These are phyloP conservation scores for Byasa hedistus DNA, from an alignment of 2,888 invertebrate species.

Conservation along the genomic window DNA sequence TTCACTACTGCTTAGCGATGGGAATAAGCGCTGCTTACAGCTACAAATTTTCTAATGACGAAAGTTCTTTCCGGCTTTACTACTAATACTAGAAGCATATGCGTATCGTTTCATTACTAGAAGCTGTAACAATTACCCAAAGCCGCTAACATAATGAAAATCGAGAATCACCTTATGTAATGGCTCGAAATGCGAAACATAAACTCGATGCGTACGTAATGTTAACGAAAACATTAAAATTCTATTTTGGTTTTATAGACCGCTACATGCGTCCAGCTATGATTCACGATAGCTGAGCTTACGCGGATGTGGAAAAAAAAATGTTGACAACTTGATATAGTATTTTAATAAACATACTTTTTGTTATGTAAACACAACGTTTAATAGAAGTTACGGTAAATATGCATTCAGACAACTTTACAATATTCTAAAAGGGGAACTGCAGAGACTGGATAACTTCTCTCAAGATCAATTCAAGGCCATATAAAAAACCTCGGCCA, in stretches of 20 bases:
- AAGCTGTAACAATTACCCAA: background rate
- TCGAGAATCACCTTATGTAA: constrained; percentile 19
- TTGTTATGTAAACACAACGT: background rate
- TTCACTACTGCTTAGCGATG: too few relatives aligned
- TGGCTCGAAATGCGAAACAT: constrained; percentile 33
- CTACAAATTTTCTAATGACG: too few relatives aligned
- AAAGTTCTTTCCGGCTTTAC: too few relatives aligned
- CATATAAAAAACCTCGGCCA: too few relatives aligned
- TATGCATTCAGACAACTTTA: background rate
- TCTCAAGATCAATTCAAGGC: too few relatives aligned
- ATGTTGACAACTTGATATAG: constrained; percentile 23
- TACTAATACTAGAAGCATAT: background rate
- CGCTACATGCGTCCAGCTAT: constrained; percentile 35
- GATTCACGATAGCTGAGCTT: constrained; percentile 35
- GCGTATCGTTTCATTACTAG: background rate
- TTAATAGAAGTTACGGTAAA: background rate
- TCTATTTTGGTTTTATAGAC: constrained; percentile 46
- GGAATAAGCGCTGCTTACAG: too few relatives aligned
- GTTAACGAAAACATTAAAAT: constrained; percentile 35
- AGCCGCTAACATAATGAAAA: constrained; percentile 3
- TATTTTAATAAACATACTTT: background rate
- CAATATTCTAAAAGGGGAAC: background rate
- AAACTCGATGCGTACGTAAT: constrained; percentile 32
- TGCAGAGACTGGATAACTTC: too few relatives aligned
- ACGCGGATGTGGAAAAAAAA: constrained; percentile 31